Percentiles rank a stretch among this genome's conserved stretches.
Evolutionary conservation across 2,888 invertebrate genomes (phyloP).

Genomic region (Limenitis camilla): DNA sequence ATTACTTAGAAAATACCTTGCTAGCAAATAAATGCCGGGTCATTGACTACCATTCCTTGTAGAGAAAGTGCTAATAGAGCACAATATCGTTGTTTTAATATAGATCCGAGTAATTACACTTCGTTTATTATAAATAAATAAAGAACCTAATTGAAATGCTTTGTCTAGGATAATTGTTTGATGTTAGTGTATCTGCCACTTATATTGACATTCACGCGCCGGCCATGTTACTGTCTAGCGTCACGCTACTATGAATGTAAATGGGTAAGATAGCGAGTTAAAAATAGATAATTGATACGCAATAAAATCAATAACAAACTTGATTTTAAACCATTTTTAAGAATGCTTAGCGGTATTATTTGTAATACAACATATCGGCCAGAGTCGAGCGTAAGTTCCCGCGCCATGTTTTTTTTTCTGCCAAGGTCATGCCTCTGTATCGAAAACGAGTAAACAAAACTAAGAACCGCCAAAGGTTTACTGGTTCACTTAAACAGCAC

Average conservation of each 20-base stretch:
- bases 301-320: conserved; percentile 48
- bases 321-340: conserved; percentile 25
- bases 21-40: conserved; percentile 65
- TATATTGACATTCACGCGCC: conserved; percentile 41
- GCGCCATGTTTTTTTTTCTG: conserved; percentile 71
- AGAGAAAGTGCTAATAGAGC: conserved; percentile 13
- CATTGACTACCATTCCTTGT: conserved; percentile 51
- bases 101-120: background rate
- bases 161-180: conserved; percentile 45
- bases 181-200: conserved; percentile 38
- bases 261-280: conserved; percentile 46
- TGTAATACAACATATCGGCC: conserved; percentile 41
- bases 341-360: conserved; percentile 31
- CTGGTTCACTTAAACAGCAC: conserved; percentile 21
- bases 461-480: conserved; percentile 31
- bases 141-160: conserved; percentile 22
- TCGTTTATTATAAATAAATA: conserved; percentile 11
- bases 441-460: conserved; percentile 69
- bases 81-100: background rate
- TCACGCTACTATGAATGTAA: conserved; percentile 63
- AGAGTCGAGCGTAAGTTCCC: conserved; percentile 55
- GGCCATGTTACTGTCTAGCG: conserved; percentile 70
- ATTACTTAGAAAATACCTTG: conserved; percentile 44
- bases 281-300: conserved; percentile 50
- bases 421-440: conserved; percentile 69